phyloP scores from a whole-genome alignment of 64 coral and sea anemone genomes.

The Pachyseris speciosa region DNA sequence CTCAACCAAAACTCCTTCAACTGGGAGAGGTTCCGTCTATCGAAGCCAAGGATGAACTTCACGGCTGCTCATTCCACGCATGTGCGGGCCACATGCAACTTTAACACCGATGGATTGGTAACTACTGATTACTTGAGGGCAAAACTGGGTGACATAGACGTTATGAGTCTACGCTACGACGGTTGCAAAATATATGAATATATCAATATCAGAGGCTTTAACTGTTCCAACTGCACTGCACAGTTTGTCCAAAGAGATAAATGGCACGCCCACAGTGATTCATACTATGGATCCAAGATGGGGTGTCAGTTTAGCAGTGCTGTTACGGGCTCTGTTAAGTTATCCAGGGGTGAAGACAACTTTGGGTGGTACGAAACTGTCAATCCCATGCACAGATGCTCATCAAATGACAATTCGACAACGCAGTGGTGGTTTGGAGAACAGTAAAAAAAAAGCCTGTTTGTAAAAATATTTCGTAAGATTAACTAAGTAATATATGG shows the following conservation, averaged over 20 bases:
- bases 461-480: too few relatives aligned
- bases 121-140: constrained; percentile 69
- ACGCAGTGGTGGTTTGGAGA: constrained; percentile 87
- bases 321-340: not conserved
- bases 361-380: constrained; percentile 34
- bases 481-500: too few relatives aligned
- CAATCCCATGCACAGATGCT: constrained; percentile 59
- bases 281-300: not conserved
- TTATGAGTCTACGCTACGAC: not conserved
- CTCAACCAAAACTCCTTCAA: constrained; percentile 26
- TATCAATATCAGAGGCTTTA: constrained; percentile 6
- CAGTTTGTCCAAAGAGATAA: not conserved
- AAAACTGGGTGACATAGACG: constrained; percentile 28
- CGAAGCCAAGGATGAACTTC: constrained; percentile 11
- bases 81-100: constrained; percentile 78
- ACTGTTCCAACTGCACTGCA: not conserved
- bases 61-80: constrained; percentile 39
- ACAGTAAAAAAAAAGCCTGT: not conserved
- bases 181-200: not conserved
- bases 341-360: constrained; percentile 4
- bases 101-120: constrained; percentile 38
- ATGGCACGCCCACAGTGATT: not conserved
- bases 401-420: constrained; percentile 31
- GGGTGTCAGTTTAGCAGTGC: constrained; percentile 23
- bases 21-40: constrained; percentile 72